Percentiles rank a stretch among this genome's conserved stretches.
phyloP scores from a whole-genome alignment of 2,888 invertebrate genomes.

The Ditula angustiorana region DNA sequence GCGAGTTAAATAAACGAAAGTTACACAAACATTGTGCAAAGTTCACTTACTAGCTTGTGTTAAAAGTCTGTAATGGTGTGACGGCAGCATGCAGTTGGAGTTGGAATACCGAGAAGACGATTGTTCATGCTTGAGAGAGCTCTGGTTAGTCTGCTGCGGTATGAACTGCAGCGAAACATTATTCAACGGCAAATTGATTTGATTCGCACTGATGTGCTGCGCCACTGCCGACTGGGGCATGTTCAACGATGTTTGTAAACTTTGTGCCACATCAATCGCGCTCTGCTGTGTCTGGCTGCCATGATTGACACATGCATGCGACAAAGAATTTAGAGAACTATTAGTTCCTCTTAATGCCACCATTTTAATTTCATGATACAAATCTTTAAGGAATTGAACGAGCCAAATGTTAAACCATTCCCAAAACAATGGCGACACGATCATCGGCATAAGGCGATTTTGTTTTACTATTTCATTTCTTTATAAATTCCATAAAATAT shows the following conservation, averaged over 20 bases:
- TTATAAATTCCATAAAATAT: constrained; percentile 42
- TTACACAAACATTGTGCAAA: background rate
- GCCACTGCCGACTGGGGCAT: constrained; percentile 64
- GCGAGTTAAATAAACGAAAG: background rate
- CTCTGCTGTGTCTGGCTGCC: constrained; percentile 65
- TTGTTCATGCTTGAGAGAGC: constrained; percentile 67
- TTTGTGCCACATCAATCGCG: constrained; percentile 67
- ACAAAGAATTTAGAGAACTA: constrained; percentile 65
- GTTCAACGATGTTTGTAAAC: constrained; percentile 70
- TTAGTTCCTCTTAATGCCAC: constrained; percentile 76
- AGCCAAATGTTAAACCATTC: constrained; percentile 83
- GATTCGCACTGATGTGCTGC: constrained; percentile 63
- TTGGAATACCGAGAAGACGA: constrained; percentile 65
- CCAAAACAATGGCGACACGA: constrained; percentile 76
- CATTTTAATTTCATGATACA: constrained; percentile 83
- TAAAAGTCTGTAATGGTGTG: constrained; percentile 72
- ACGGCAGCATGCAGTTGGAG: constrained; percentile 68
- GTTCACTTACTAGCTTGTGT: constrained; percentile 74
- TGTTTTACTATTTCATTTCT: constrained; percentile 44
- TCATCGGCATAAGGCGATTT: constrained; percentile 68
- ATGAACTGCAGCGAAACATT: constrained; percentile 67
- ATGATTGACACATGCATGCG: constrained; percentile 68
- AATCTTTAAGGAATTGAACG: constrained; percentile 75
- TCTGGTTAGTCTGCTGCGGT: constrained; percentile 58
- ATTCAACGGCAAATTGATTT: constrained; percentile 68